A percentile compares a stretch with the other conserved stretches of the same genome.
These are phyloP conservation scores for Lissocephala sabroskyi DNA, from an alignment of 2,888 invertebrate species.

Conservation along the genomic window DNA sequence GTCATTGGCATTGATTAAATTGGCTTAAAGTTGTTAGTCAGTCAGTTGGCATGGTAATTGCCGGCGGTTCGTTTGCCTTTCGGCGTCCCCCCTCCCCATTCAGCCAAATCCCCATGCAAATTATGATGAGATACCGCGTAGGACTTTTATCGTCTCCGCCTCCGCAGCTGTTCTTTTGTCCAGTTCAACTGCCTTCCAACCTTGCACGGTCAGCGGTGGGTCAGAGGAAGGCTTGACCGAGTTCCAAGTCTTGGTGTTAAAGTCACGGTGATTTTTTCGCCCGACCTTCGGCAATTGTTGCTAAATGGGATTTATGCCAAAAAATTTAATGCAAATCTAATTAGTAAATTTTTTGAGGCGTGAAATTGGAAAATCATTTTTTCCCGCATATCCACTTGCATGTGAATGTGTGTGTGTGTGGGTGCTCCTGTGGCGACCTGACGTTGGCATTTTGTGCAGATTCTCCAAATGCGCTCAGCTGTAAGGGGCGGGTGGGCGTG, in stretches of 20 bases:
- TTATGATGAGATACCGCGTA: constrained; percentile 62
- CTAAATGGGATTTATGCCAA: too few relatives aligned
- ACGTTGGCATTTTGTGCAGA: constrained; percentile 33
- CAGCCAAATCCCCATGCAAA: constrained; percentile 66
- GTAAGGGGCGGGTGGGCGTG: constrained; percentile 28
- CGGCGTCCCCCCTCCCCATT: constrained; percentile 28
- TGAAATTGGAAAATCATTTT: constrained; percentile 68
- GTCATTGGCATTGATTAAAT: constrained; percentile 60
- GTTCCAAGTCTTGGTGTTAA: too few relatives aligned
- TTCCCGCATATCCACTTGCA: constrained; percentile 11
- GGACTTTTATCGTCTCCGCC: too few relatives aligned
- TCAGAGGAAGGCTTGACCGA: too few relatives aligned
- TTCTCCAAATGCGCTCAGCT: constrained; percentile 47
- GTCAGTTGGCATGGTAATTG: constrained; percentile 6
- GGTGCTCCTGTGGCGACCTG: background rate
- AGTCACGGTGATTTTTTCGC: too few relatives aligned
- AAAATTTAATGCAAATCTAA: constrained; percentile 68
- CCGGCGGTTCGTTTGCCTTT: constrained; percentile 9
- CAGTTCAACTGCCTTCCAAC: too few relatives aligned
- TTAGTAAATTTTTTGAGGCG: constrained; percentile 69
- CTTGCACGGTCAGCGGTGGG: too few relatives aligned
- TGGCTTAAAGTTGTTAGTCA: constrained; percentile 48
- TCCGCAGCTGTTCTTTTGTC: too few relatives aligned
- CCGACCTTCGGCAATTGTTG: constrained; percentile 20
- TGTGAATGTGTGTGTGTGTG: too few relatives aligned